These are phyloP conservation scores for Eupsilia transversa DNA, from an alignment of 2,888 invertebrate species.

Conservation along the genomic window DNA sequence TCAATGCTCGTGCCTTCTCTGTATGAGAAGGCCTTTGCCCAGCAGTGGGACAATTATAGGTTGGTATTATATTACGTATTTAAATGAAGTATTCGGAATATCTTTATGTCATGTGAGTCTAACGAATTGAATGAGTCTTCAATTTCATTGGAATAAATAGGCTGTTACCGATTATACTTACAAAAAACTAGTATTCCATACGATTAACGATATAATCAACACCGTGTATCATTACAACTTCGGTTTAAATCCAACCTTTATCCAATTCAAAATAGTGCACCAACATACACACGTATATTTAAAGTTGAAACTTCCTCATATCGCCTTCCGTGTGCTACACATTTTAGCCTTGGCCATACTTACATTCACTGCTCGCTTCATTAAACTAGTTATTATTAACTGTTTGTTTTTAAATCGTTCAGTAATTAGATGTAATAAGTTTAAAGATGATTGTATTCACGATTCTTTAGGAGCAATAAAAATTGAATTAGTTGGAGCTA, in stretches of 20 bases:
- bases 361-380: slow-evolving; percentile 66
- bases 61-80: no score
- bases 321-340: slow-evolving; percentile 65
- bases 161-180: not conserved
- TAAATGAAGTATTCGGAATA: no score
- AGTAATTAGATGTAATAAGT: slow-evolving; percentile 52
- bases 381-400: slow-evolving; percentile 57
- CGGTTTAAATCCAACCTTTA: slow-evolving; percentile 14
- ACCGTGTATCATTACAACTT: not conserved
- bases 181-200: not conserved
- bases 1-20: no score
- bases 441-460: slow-evolving; percentile 39
- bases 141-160: no score
- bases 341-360: slow-evolving; percentile 65
- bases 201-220: not conserved
- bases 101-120: no score
- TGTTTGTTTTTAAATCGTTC: slow-evolving; percentile 54
- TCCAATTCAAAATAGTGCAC: slow-evolving; percentile 20
- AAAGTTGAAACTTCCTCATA: slow-evolving; percentile 62
- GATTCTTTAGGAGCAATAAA: slow-evolving; percentile 25
- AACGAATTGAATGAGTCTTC: no score
- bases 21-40: no score
- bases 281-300: slow-evolving; percentile 28
- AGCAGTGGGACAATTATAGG: no score
- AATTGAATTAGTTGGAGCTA: slow-evolving; percentile 14